phyloP scores from a whole-genome alignment of 2,113 vertebrate genomes.

The western clawed frog (Xenopus tropicalis) region DNA sequence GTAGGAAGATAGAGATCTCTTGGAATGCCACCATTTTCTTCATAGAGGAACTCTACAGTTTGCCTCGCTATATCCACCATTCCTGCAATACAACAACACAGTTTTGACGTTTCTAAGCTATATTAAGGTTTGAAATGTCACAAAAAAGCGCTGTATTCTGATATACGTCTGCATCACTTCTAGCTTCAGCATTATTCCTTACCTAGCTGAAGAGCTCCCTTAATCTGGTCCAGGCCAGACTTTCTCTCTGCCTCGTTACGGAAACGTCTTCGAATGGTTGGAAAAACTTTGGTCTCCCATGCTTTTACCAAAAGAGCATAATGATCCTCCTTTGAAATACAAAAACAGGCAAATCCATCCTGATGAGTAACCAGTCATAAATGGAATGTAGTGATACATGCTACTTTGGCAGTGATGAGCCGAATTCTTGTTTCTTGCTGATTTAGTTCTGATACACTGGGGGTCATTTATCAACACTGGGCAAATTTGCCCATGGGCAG shows the following conservation, averaged over 20 bases:
- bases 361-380: too few species aligned
- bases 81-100: constrained; percentile 54
- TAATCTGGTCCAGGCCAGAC: constrained; percentile 95
- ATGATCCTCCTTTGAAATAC: constrained; percentile 83
- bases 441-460: too few species aligned
- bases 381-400: too few species aligned
- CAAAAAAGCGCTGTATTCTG: too few species aligned
- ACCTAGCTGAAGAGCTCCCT: constrained; percentile 95
- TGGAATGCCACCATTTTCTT: constrained; percentile 96
- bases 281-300: constrained; percentile 98
- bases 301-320: constrained; percentile 95
- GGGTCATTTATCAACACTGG: too few species aligned
- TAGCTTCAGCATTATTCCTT: constrained; percentile 25
- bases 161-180: too few species aligned
- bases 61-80: constrained; percentile 97
- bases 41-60: constrained; percentile 95
- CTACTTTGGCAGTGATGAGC: too few species aligned
- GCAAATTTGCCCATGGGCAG: too few species aligned
- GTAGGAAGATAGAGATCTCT: constrained; percentile 96
- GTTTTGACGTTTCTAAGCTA: background rate
- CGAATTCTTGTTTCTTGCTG: too few species aligned
- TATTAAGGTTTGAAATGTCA: too few species aligned
- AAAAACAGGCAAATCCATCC: background rate
- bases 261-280: constrained; percentile 94
- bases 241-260: constrained; percentile 97